Conservation (phyloP, 1,140 invertebrate genomes). For the Scaptodrosophila lebanonensis region DNA sequence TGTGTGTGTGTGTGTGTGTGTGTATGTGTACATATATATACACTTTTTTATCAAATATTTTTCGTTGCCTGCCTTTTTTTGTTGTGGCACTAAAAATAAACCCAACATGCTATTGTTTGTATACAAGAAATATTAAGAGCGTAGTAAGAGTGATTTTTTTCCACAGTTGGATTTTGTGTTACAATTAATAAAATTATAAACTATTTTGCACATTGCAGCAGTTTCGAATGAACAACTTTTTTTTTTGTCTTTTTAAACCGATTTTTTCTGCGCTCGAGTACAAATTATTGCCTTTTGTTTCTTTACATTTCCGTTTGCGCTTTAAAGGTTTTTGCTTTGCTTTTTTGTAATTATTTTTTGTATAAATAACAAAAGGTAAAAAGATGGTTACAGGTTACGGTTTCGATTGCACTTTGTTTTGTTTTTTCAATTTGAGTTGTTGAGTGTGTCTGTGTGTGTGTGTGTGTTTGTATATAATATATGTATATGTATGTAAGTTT, state of each 20-base stretch:
- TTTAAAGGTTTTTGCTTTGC: constrained; percentile 27
- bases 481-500: constrained; percentile 6
- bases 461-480: constrained; percentile 31
- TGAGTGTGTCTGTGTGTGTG: constrained; percentile 25
- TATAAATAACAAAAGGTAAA: constrained; percentile 64
- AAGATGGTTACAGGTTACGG: constrained; percentile 38
- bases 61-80: constrained; percentile 15
- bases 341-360: constrained; percentile 38
- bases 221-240: constrained; percentile 17
- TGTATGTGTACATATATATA: constrained; percentile 22
- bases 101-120: too few relatives aligned
- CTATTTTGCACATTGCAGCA: constrained; percentile 58
- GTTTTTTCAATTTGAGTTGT: constrained; percentile 35
- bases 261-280: too few relatives aligned
- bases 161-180: too few relatives aligned
- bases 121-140: too few relatives aligned
- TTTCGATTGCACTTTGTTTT: constrained; percentile 66
- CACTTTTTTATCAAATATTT: neutral
- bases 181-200: too few relatives aligned
- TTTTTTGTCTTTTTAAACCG: constrained; percentile 7
- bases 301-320: constrained; percentile 41
- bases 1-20: constrained; percentile 15
- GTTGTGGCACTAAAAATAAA: too few relatives aligned
- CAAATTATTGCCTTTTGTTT: too few relatives aligned
- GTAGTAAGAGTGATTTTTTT: too few relatives aligned